phyloP scores from a whole-genome alignment of 1,140 invertebrate genomes.

The Eumaeus atala region DNA sequence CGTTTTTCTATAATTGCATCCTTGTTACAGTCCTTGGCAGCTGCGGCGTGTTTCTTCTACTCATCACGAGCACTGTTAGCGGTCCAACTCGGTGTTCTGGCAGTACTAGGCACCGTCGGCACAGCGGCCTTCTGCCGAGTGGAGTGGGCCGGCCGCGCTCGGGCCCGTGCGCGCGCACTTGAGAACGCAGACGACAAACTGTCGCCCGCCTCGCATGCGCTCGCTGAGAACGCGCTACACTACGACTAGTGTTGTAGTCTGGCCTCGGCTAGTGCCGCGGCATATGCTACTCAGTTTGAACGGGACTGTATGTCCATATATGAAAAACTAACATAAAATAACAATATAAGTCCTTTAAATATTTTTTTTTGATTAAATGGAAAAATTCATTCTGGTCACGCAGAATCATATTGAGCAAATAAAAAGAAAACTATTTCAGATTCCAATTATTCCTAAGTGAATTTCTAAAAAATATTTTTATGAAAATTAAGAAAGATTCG shows the following conservation, averaged over 20 bases:
- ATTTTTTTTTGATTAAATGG: too few species aligned
- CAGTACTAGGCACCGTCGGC: constrained; percentile 83
- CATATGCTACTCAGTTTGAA: not conserved
- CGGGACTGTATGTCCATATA: too few species aligned
- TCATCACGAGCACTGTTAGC: constrained; percentile 84
- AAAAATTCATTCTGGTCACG: too few species aligned
- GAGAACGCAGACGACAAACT: constrained; percentile 48
- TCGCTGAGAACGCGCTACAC: constrained; percentile 53
- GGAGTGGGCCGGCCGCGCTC: constrained; percentile 76
- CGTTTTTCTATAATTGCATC: too few species aligned
- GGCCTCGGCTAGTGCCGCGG: not conserved
- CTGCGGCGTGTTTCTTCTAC: constrained; percentile 93
- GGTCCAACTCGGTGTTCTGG: constrained; percentile 86
- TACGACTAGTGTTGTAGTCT: constrained; percentile 42
- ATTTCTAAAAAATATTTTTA: too few species aligned
- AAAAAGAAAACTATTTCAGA: too few species aligned
- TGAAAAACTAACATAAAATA: too few species aligned
- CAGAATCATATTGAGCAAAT: too few species aligned
- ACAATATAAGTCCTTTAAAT: too few species aligned
- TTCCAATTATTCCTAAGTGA: too few species aligned
- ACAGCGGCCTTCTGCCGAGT: constrained; percentile 87
- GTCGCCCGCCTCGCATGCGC: constrained; percentile 41
- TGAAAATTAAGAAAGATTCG: too few species aligned
- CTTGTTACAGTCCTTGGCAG: constrained; percentile 86
- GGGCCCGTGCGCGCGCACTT: constrained; percentile 37